Percentiles rank a stretch among this genome's conserved stretches.
These are phyloP conservation scores for Calycopis cecrops DNA, from an alignment of 1,140 invertebrate species.

Conservation along the genomic window DNA sequence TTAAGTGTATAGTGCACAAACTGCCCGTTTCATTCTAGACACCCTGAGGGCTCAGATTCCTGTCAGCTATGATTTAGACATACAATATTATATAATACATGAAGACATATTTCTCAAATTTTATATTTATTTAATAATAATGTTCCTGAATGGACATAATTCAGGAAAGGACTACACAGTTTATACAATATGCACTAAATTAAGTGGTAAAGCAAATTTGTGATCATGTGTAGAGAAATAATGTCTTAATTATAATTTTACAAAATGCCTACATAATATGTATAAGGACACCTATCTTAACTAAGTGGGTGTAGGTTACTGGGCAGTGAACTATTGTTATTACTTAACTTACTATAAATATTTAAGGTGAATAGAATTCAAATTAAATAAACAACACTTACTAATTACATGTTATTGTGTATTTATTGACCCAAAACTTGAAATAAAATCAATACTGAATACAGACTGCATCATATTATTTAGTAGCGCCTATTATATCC, in stretches of 20 bases:
- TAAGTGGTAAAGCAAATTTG: not conserved
- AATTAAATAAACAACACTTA: slow-evolving; percentile 1
- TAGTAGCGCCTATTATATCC: too few relatives aligned
- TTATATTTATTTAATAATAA: too few relatives aligned
- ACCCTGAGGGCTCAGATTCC: too few relatives aligned
- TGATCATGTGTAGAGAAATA: slow-evolving; percentile 3
- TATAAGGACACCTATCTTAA: slow-evolving; percentile 19
- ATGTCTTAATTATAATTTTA: not conserved
- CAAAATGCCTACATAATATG: slow-evolving; percentile 3
- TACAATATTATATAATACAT: slow-evolving; percentile 8
- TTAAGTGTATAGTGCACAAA: too few relatives aligned
- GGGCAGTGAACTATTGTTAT: slow-evolving; percentile 31
- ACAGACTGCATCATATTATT: not conserved
- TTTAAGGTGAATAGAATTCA: not conserved
- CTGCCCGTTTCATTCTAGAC: too few relatives aligned
- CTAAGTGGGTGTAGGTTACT: slow-evolving; percentile 27
- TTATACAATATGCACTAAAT: too few relatives aligned
- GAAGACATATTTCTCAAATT: too few relatives aligned
- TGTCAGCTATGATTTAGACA: too few relatives aligned
- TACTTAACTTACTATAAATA: not conserved
- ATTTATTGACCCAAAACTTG: not conserved
- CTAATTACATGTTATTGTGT: not conserved
- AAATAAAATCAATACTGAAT: not conserved
- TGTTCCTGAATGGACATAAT: too few relatives aligned
- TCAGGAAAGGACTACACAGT: too few relatives aligned